A percentile compares a stretch with the other conserved stretches of the same genome.
Conservation (phyloP, 2,797 vertebrate genomes). For the Spondyliosoma cantharus region DNA sequence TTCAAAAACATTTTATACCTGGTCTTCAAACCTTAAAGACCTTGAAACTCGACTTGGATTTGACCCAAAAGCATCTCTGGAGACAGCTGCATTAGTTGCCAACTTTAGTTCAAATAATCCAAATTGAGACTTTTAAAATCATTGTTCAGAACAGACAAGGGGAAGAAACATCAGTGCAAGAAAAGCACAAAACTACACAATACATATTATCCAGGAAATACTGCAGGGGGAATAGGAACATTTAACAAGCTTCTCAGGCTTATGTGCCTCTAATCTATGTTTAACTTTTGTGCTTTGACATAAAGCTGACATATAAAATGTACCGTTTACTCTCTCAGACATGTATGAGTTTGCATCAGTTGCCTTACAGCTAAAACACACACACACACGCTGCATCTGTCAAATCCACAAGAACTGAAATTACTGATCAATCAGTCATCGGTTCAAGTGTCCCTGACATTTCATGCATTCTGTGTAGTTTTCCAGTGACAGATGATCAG, state of each 20-base stretch:
- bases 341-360: neutral
- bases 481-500: constrained; percentile 34
- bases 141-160: neutral
- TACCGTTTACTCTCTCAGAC: neutral
- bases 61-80: neutral
- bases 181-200: neutral
- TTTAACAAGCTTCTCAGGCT: neutral
- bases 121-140: neutral
- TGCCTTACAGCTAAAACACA: constrained; percentile 10
- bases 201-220: neutral
- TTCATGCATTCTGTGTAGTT: constrained; percentile 27
- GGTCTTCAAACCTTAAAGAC: neutral
- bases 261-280: neutral
- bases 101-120: neutral
- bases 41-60: neutral
- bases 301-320: neutral
- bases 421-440: constrained; percentile 19
- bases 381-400: neutral
- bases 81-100: too few relatives aligned
- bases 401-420: constrained; percentile 14
- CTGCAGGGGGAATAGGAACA: neutral
- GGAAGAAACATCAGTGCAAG: neutral
- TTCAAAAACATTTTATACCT: too few relatives aligned
- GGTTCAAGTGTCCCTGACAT: neutral
- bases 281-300: neutral